Percentiles rank a stretch among this genome's conserved stretches.
These are phyloP conservation scores for Hyalella azteca DNA, from an alignment of 2,888 invertebrate species.

Conservation along the genomic window DNA sequence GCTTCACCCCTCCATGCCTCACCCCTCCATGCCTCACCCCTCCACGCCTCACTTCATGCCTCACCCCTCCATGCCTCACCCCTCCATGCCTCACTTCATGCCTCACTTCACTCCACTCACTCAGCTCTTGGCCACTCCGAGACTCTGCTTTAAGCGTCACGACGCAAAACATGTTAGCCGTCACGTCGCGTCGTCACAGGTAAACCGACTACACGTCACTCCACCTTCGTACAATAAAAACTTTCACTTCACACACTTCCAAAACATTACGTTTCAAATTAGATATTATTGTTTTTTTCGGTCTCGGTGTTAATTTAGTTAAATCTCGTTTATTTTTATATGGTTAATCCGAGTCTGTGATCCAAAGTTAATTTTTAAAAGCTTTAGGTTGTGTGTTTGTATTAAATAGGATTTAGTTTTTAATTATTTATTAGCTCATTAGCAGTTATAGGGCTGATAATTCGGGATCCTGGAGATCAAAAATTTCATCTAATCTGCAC, in stretches of 20 bases:
- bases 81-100: neutral
- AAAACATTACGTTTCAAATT: neutral
- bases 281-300: neutral
- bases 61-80: neutral
- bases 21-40: neutral
- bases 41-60: neutral
- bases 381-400: too few species aligned
- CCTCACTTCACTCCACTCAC: neutral
- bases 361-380: too few species aligned
- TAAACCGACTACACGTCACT: neutral
- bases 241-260: neutral
- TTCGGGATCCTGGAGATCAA: too few species aligned
- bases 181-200: neutral
- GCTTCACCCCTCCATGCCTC: neutral
- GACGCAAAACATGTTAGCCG: neutral
- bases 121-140: constrained; percentile 31
- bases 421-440: too few species aligned
- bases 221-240: neutral
- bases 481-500: too few species aligned
- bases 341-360: neutral
- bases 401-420: too few species aligned
- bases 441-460: too few species aligned
- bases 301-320: neutral
- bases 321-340: neutral
- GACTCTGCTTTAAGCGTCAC: constrained; percentile 21